Evolutionary conservation across 2,888 invertebrate species (phyloP).

Genomic region (Tenthredo mesomela): DNA sequence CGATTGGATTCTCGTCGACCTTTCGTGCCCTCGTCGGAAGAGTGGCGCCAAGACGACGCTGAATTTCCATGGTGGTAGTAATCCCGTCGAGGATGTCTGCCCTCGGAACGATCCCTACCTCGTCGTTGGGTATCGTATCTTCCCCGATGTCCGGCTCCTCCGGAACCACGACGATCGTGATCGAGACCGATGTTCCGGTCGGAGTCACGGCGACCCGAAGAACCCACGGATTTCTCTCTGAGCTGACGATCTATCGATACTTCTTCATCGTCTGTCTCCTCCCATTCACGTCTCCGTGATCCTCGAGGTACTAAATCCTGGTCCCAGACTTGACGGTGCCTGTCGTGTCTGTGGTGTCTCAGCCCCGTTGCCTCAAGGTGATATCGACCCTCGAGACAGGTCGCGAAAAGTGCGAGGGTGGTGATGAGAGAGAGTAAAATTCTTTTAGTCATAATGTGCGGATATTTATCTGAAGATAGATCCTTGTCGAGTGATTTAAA

Average conservation of each 20-base stretch:
- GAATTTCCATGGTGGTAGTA: background rate
- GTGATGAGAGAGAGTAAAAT: constrained; percentile 57
- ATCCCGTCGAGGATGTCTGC: background rate
- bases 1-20: constrained; percentile 1
- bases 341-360: constrained; percentile 70
- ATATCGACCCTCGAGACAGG: constrained; percentile 62
- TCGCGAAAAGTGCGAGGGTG: constrained; percentile 59
- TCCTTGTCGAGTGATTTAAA: background rate
- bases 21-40: background rate
- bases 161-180: background rate
- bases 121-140: constrained; percentile 10
- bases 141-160: background rate
- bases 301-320: constrained; percentile 21
- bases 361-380: constrained; percentile 58
- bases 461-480: background rate
- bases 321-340: constrained; percentile 65
- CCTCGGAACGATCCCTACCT: background rate
- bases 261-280: constrained; percentile 28
- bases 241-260: background rate
- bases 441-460: constrained; percentile 6
- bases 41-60: background rate
- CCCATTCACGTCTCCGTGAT: constrained; percentile 15
- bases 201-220: background rate
- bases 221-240: background rate
- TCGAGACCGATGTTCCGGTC: background rate